Evolutionary conservation across 2,888 invertebrate species (phyloP).

Genomic region (Helobdella robusta): DNA sequence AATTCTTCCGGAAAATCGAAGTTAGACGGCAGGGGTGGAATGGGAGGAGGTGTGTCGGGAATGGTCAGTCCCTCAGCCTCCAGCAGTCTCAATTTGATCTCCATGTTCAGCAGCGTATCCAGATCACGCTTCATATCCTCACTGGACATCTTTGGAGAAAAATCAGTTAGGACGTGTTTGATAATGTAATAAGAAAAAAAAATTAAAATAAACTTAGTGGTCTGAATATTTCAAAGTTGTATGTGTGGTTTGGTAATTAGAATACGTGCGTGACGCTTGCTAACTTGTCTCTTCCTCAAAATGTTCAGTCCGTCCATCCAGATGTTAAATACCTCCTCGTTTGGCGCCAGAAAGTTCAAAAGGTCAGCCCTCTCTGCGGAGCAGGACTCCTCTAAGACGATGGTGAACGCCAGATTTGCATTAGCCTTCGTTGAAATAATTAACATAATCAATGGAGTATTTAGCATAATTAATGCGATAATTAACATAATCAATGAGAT

Average conservation of each 20-base stretch:
- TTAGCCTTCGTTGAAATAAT: neutral
- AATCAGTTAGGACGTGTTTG: neutral
- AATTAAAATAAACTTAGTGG: too few relatives aligned
- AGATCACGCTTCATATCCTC: slow-evolving; percentile 77
- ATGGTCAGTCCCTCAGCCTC: slow-evolving; percentile 91
- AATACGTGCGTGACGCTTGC: too few relatives aligned
- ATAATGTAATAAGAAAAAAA: too few relatives aligned
- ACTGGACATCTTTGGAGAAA: slow-evolving; percentile 63
- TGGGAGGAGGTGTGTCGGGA: slow-evolving; percentile 79
- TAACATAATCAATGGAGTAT: too few relatives aligned
- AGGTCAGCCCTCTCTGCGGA: slow-evolving; percentile 56
- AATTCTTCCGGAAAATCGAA: slow-evolving; percentile 55
- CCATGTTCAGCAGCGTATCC: slow-evolving; percentile 85
- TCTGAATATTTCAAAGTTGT: too few relatives aligned
- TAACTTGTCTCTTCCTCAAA: slow-evolving; percentile 56
- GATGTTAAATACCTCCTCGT: slow-evolving; percentile 56
- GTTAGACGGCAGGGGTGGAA: slow-evolving; percentile 83
- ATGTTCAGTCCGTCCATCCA: slow-evolving; percentile 95
- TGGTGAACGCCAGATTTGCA: slow-evolving; percentile 36
- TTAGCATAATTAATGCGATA: too few relatives aligned
- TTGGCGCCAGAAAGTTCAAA: slow-evolving; percentile 82
- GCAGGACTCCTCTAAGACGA: slow-evolving; percentile 34
- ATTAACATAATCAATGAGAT: neutral
- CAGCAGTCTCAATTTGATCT: slow-evolving; percentile 80
- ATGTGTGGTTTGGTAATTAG: too few relatives aligned